Evolutionary conservation across 2,113 vertebrate genomes (phyloP).

Genomic region (Sinocyclocheilus rhinocerous): DNA sequence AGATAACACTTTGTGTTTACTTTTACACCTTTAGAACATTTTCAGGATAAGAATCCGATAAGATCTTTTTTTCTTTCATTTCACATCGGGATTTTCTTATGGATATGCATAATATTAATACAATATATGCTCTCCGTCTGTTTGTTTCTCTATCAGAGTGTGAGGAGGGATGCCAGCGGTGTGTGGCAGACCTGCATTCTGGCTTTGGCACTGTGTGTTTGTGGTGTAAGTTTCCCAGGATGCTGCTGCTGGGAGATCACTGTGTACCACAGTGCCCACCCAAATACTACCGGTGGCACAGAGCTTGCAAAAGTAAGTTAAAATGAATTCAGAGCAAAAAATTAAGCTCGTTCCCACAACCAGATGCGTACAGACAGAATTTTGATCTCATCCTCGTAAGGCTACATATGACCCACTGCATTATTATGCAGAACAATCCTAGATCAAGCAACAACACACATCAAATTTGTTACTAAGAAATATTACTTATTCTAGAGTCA

Average conservation of each 20-base stretch:
- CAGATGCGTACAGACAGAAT: too few species aligned
- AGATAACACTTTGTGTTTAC: slow-evolving; percentile 40
- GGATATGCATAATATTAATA: not conserved
- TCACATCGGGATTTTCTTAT: not conserved
- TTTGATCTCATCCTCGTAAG: too few species aligned
- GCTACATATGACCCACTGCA: not conserved
- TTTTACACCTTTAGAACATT: slow-evolving; percentile 19
- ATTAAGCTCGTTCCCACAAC: too few species aligned
- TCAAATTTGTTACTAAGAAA: not conserved
- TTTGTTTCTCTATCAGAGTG: slow-evolving; percentile 75
- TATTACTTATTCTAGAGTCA: not conserved
- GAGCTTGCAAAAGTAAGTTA: slow-evolving; percentile 86
- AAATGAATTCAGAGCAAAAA: not conserved
- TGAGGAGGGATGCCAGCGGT: slow-evolving; percentile 82
- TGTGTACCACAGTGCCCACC: slow-evolving; percentile 81
- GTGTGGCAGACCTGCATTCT: slow-evolving; percentile 77
- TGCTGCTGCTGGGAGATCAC: slow-evolving; percentile 81
- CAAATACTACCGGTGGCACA: slow-evolving; percentile 69
- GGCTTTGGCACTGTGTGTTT: slow-evolving; percentile 82
- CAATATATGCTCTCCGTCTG: not conserved
- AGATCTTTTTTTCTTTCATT: not conserved
- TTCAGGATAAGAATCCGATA: slow-evolving; percentile 11
- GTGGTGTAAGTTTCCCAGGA: slow-evolving; percentile 73
- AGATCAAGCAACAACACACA: too few species aligned
- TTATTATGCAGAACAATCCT: too few species aligned